phyloP scores from a whole-genome alignment of 2,888 invertebrate genomes.

The Lasioglossum lativentre region DNA sequence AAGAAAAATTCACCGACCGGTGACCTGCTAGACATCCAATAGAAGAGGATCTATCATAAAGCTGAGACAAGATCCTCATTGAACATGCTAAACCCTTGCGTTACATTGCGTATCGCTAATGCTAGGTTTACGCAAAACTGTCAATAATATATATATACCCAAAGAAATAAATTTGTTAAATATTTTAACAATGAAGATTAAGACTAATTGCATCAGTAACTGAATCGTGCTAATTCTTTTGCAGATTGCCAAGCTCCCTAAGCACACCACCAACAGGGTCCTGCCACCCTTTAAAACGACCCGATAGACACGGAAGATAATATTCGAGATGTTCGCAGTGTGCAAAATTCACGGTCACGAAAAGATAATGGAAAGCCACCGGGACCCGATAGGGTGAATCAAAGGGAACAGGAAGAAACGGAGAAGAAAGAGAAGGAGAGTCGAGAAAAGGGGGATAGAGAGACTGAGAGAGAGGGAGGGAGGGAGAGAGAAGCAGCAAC shows the following conservation, averaged over 20 bases:
- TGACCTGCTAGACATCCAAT: not conserved
- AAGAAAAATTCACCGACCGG: slow-evolving; percentile 1
- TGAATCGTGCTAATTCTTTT: not conserved
- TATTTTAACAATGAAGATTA: too few relatives aligned
- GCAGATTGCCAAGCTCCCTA: too few relatives aligned
- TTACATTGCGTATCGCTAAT: too few relatives aligned
- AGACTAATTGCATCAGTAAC: too few relatives aligned
- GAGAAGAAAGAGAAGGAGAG: slow-evolving; percentile 12
- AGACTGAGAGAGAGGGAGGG: too few relatives aligned
- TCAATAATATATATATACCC: too few relatives aligned
- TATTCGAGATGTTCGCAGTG: not conserved
- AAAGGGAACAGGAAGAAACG: slow-evolving; percentile 38
- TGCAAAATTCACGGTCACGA: not conserved
- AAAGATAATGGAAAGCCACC: slow-evolving; percentile 18
- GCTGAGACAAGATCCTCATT: too few relatives aligned
- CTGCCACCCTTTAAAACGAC: not conserved
- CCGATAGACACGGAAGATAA: not conserved
- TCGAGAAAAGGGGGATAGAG: too few relatives aligned
- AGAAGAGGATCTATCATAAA: not conserved
- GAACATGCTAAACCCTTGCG: too few relatives aligned
- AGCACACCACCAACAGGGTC: not conserved
- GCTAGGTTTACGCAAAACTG: too few relatives aligned
- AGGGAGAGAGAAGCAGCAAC: slow-evolving; percentile 2
- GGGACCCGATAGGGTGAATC: slow-evolving; percentile 13
- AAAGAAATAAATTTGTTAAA: too few relatives aligned